phyloP scores from a whole-genome alignment of 1,140 invertebrate species.

The Leptopilina boulardi region DNA sequence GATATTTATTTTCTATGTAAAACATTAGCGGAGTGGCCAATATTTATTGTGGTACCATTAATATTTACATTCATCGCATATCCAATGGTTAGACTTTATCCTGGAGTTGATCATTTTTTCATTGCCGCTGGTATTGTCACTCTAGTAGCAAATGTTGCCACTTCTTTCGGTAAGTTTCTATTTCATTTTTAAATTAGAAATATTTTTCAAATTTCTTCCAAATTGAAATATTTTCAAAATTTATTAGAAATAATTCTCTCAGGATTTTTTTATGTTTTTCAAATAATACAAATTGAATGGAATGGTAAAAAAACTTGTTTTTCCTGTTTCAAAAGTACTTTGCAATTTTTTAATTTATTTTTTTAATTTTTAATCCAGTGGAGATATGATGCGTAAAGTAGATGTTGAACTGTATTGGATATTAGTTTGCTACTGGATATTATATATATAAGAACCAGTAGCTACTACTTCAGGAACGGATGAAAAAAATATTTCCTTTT shows the following conservation, averaged over 20 bases:
- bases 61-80: constrained; percentile 92
- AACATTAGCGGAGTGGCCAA: constrained; percentile 90
- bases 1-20: constrained; percentile 96
- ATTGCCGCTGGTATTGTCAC: constrained; percentile 84
- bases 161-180: constrained; percentile 88
- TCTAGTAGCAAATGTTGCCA: constrained; percentile 92
- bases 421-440: constrained; percentile 27
- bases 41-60: constrained; percentile 88
- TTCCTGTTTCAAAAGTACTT: neutral
- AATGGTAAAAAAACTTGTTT: too few relatives aligned
- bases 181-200: neutral
- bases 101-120: constrained; percentile 83
- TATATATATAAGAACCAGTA: constrained; percentile 6
- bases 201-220: neutral
- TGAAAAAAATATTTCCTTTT: neutral
- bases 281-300: too few relatives aligned
- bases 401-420: neutral
- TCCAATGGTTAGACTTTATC: constrained; percentile 90
- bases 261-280: neutral
- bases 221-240: neutral
- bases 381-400: neutral
- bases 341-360: neutral
- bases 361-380: neutral
- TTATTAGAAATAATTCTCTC: neutral
- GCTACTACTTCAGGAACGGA: constrained; percentile 2